Percentiles rank a stretch among this genome's conserved stretches.
These are phyloP conservation scores for Rhipidura dahli DNA, from an alignment of 2,113 vertebrate genomes.

Conservation along the genomic window DNA sequence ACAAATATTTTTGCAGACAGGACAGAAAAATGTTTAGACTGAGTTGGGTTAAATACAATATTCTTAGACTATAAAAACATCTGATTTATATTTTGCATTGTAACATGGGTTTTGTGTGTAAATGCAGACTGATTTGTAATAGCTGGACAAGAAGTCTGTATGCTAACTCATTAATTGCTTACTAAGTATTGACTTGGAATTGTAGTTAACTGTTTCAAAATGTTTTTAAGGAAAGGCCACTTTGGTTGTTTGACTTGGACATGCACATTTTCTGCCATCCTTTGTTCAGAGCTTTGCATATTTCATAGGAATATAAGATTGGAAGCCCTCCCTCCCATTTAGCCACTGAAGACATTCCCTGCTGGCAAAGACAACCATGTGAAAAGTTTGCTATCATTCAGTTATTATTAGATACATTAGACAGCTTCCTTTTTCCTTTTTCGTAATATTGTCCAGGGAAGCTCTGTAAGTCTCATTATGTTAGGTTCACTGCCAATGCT, in stretches of 20 bases:
- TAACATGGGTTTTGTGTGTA: neutral
- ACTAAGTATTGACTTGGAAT: neutral
- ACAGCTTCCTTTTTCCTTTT: conserved; percentile 45
- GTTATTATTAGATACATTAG: conserved; percentile 43
- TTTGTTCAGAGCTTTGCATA: neutral
- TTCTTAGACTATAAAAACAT: neutral
- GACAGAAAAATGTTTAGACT: neutral
- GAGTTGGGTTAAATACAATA: neutral
- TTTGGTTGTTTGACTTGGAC: neutral
- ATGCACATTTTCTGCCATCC: neutral
- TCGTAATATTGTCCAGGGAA: conserved; percentile 4
- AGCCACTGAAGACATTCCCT: neutral
- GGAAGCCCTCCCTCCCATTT: neutral
- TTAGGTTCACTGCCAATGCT: neutral
- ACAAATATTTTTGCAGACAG: neutral
- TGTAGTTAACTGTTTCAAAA: neutral
- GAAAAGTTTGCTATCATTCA: neutral
- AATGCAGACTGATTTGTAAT: neutral
- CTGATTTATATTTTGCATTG: neutral
- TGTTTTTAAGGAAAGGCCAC: neutral
- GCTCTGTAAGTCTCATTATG: conserved; percentile 36
- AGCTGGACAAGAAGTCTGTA: neutral
- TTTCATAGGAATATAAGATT: neutral
- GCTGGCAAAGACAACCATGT: neutral
- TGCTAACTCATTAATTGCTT: neutral